Evolutionary conservation across 1,140 invertebrate species (phyloP), one percentile per base, ranked within the genome.

Genomic region (Drosophila ananassae): DNA sequence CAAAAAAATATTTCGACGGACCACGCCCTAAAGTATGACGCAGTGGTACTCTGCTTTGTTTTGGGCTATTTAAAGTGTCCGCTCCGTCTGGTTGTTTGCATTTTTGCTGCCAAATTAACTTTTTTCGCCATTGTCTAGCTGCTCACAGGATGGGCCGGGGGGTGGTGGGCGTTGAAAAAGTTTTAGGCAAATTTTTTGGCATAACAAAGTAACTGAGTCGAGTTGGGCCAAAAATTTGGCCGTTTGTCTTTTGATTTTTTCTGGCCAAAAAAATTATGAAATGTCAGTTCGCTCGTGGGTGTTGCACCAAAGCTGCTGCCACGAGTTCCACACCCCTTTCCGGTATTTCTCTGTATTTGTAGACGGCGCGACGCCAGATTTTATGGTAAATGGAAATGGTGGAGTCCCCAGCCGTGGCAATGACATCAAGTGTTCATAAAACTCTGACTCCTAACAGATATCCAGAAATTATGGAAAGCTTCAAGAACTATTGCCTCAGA

Each of bases 71-170:
- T 68, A 77, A 80, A 85, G 77, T 84, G 81, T 77, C 81, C 68
- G 66, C 62, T 68, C 76, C 66, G 80, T 63, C 77, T 77, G 73
- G 62, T 85, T 87, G 81, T 87, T 85, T 87, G 82, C 74, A 81
- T 87, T 87, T 87, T 78, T 61, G 78, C 75, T 85, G 82, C 82
- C 82, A 85, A 85, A 85, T 87, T 87, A 87, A 87, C 78, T 87
- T 87, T 85, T 85, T 85, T 85, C 78, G 73, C 81, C 64, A 87
- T 85, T 87, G 74, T 85, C 76, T 83, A 52, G 53, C 13, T 64
- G 58, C 41, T 47, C 50, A 28, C 21, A 8, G 41, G 34, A 22
- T n/a, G 12, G 32, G 21, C 7, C 7, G 3, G 39, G 12, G 44
- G 34, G 48, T 52, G 41, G 50, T 44, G 39, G 34, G 50, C 12